Evolutionary conservation across 1,140 invertebrate genomes (phyloP).

Genomic region (Laodelphax striatellus): DNA sequence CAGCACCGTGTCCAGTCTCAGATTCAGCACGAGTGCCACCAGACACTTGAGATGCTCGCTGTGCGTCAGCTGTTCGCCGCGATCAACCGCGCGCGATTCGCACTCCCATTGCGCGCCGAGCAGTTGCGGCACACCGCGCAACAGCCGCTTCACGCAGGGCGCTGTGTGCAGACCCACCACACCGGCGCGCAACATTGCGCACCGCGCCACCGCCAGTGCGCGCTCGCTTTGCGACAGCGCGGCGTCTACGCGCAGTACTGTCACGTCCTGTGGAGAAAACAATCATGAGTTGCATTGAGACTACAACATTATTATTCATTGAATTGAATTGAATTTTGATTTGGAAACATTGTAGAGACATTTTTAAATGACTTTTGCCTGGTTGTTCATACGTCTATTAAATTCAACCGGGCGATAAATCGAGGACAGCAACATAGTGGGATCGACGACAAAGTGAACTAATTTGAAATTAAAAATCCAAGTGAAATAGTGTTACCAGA

Average conservation of each 20-base stretch:
- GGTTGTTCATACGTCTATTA: no score
- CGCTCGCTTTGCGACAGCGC: slow-evolving; percentile 34
- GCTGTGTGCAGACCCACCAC: slow-evolving; percentile 41
- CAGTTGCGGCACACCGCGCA: slow-evolving; percentile 34
- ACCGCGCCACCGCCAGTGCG: slow-evolving; percentile 38
- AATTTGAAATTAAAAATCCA: no score
- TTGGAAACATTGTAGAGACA: no score
- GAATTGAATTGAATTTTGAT: no score
- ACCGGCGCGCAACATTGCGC: slow-evolving; percentile 38
- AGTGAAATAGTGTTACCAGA: no score
- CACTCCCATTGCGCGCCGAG: slow-evolving; percentile 42
- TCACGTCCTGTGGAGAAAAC: slow-evolving; percentile 33
- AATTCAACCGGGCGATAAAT: no score
- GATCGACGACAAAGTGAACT: no score
- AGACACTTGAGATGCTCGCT: slow-evolving; percentile 48
- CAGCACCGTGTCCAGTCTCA: slow-evolving; percentile 42
- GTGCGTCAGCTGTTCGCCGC: slow-evolving; percentile 46
- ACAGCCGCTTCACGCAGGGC: slow-evolving; percentile 38
- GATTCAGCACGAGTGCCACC: slow-evolving; percentile 39
- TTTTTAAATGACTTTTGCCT: no score
- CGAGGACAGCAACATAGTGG: no score
- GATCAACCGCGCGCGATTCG: slow-evolving; percentile 44
- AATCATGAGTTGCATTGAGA: no score
- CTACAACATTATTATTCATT: no score
- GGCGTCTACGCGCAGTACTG: slow-evolving; percentile 34